phyloP scores from a whole-genome alignment of 2,113 vertebrate genomes.

The Charadrius vociferus region DNA sequence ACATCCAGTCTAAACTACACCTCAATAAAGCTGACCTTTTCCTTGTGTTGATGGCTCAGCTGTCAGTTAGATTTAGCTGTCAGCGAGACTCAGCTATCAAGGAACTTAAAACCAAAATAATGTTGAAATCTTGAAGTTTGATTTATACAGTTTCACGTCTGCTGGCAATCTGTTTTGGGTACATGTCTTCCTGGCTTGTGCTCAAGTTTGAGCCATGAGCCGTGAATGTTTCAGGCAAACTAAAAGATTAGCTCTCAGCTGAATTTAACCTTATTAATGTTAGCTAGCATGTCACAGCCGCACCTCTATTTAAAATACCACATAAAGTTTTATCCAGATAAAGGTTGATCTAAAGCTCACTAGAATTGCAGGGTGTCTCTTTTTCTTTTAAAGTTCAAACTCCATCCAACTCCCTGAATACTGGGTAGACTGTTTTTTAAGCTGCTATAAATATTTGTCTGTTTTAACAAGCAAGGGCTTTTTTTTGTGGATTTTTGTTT shows the following conservation, averaged over 20 bases:
- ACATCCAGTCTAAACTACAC: neutral
- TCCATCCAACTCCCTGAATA: neutral
- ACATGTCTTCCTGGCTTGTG: neutral
- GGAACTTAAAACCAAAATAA: neutral
- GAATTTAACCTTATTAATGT: neutral
- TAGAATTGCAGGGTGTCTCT: neutral
- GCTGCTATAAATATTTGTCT: neutral
- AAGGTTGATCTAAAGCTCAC: neutral
- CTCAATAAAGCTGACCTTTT: neutral
- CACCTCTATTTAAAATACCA: neutral
- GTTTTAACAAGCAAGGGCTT: neutral
- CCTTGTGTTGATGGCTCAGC: neutral
- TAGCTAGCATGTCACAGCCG: neutral
- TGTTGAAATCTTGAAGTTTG: neutral
- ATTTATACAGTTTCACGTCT: neutral
- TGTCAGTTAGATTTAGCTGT: neutral
- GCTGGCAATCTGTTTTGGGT: accelerated
- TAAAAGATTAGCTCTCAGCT: neutral
- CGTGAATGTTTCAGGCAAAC: neutral
- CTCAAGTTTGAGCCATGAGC: neutral
- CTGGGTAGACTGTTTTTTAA: neutral
- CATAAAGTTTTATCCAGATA: neutral
- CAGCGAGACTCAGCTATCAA: neutral
- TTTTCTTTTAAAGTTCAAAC: neutral
- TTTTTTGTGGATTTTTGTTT: neutral